Evolutionary conservation across 2,113 vertebrate genomes (phyloP), one percentile per base, ranked within the genome.

Genomic region (Eleginops maclovinus): DNA sequence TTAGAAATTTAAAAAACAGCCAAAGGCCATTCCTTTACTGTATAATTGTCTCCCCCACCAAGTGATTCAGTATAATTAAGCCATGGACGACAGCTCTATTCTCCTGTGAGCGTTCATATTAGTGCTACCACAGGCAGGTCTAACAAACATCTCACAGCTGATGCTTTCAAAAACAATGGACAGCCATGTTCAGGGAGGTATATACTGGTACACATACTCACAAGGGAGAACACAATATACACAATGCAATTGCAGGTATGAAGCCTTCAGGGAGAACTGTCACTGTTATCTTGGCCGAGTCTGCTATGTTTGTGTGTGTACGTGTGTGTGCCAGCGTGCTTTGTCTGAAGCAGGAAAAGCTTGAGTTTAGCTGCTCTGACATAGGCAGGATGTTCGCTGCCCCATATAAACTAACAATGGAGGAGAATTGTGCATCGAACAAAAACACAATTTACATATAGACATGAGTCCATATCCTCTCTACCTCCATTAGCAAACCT

Each of bases 21-120:
- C 89, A 90, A 90, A 89, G 92, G 91, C 91, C 81, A 87, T 88
- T 89, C 84, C 84, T 87, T 90, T 87, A 86, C 91, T 92, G 86
- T 91, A 91, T 93, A 93, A 93, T 92, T 91, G 85, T 90, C 86
- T 89, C 47, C 74, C 68, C 81, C 56, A 86, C 86, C 82, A 87
- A 90, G 89, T 84, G 88, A 88, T 91, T 87, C 83, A 84, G 76
- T 72, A 88, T 93, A 93, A 93, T 93, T 91, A 92, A 91, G 81
- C 86, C 88, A 83, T 92, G 77, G 82, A 88, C 88, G 89, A 90
- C 87, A 81, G 84, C 82, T 91, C 83, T 91, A 83, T 91, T 88
- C 88, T 89, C 81, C 67, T 68, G 81, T 84, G 85, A 81, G 79
- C 43, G 0, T 74, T 79, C 69, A 77, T 88, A 89, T 87, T 84